Percentiles rank a stretch among this genome's conserved stretches.
Conservation (phyloP, 2,113 vertebrate species). For the Phyllopteryx taeniolatus region DNA sequence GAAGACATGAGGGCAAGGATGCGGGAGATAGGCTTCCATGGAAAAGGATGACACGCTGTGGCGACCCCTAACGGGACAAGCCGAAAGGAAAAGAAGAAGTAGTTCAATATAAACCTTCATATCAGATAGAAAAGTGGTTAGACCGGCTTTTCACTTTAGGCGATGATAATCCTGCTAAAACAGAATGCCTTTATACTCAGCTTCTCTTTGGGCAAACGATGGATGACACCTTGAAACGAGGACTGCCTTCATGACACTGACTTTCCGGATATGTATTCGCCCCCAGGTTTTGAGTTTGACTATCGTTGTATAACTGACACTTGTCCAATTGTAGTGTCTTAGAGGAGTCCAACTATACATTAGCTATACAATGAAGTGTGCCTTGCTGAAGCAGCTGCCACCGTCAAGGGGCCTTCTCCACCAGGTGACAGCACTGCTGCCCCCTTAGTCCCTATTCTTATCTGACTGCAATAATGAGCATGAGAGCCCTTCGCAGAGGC, state of each 20-base stretch:
- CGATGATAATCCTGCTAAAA: neutral
- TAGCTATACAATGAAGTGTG: constrained; percentile 11
- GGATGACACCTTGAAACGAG: constrained; percentile 2
- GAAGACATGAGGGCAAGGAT: too few relatives aligned
- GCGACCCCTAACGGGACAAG: too few relatives aligned
- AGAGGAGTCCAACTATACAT: neutral
- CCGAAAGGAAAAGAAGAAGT: too few relatives aligned
- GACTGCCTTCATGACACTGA: constrained; percentile 25
- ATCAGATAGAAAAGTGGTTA: neutral
- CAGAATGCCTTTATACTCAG: neutral
- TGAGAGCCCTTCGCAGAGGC: constrained; percentile 18
- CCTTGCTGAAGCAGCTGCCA: constrained; percentile 12
- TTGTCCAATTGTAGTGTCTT: neutral
- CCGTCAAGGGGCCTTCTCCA: constrained; percentile 28
- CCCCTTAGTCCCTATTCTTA: constrained; percentile 12
- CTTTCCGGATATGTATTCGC: neutral
- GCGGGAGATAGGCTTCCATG: too few relatives aligned
- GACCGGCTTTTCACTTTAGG: neutral
- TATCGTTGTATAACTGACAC: constrained; percentile 43
- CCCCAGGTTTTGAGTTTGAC: constrained; percentile 33
- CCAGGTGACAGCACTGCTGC: neutral
- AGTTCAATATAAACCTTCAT: neutral
- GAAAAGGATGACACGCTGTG: too few relatives aligned
- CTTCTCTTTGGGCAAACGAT: neutral
- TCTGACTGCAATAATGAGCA: constrained; percentile 1